Base-by-base conservation (phyloP, 2,888 invertebrate species). In the Melanchra persicariae region DNA sequence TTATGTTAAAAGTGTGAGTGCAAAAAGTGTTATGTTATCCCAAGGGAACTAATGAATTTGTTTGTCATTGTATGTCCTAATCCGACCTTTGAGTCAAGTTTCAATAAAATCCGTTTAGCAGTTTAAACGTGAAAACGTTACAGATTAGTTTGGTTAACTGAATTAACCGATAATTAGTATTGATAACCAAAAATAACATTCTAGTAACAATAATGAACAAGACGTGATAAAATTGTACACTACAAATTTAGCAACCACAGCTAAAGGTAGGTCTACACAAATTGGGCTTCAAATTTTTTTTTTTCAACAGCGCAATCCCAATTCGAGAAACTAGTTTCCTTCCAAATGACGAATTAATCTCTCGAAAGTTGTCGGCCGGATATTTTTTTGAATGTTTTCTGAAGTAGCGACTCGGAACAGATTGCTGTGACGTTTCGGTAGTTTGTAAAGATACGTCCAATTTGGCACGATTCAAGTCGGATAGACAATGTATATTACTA, bases 281-380 rank as follows among this genome's bases (percentile, higher is more conserved):
- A 68, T 65, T 26, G 63, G 24, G 15, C 17, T 22, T 52, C 64
- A 70, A 68, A 77, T 82, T 88, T 90, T 91, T 90, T 91, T 90
- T 89, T 90, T 88, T 59, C 82, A 60, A 81, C 79, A 74, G 77
- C 82, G 84, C 84, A 72, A 87, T 87, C 86, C 86, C 83, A 87
- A 87, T 89, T 65, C 49, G 59, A 90, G 84, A 89, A 91, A 91
- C 92, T 93, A 93, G 91, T 93, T 93, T 91, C 89, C 84, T 89
- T 90, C 86, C 94, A 95, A 95, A 95, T 95, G 95, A 95, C 95
- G 93, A 95, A 94, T 93, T 95, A 95, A 95, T 95, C 93, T 91
- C 90, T 95, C 83, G 91, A 94, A 93, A 94, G 93, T 93, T 92
- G 86, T 85, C 81, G 87, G 87, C 77, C 74, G 84, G 78, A 67